A percentile compares a stretch with the other conserved stretches of the same genome.
Evolutionary conservation across 2,888 invertebrate genomes (phyloP).

Genomic region (Thymelicus acteon): DNA sequence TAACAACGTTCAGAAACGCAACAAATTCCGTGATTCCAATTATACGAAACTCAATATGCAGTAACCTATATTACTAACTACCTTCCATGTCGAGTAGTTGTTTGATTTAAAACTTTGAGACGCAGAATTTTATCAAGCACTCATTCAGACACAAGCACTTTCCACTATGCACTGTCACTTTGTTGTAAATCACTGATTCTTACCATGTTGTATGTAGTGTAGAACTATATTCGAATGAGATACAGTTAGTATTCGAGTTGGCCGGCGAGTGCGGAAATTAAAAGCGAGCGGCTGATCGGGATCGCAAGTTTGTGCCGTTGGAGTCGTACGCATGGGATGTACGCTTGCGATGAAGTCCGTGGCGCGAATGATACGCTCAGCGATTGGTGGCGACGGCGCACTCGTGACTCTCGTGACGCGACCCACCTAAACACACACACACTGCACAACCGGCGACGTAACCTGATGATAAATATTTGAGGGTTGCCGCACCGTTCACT

Average conservation of each 20-base stretch:
- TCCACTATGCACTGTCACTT: constrained; percentile 67
- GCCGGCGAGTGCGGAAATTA: constrained; percentile 51
- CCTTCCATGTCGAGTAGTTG: constrained; percentile 21
- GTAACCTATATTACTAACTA: constrained; percentile 18
- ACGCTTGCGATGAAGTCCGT: constrained; percentile 68
- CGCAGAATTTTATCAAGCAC: constrained; percentile 22
- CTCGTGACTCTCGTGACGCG: constrained; percentile 66
- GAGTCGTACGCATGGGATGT: constrained; percentile 63
- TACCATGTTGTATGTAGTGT: constrained; percentile 72
- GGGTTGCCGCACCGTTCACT: constrained; percentile 69
- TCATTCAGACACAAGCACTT: constrained; percentile 55
- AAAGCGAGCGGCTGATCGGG: constrained; percentile 73
- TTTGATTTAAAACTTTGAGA: constrained; percentile 16
- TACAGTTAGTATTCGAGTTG: constrained; percentile 34
- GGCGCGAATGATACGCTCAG: constrained; percentile 76
- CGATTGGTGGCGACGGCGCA: constrained; percentile 74
- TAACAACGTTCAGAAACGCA: neutral
- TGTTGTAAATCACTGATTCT: constrained; percentile 59
- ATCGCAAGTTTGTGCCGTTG: constrained; percentile 55
- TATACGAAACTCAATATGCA: constrained; percentile 14
- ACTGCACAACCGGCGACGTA: constrained; percentile 65
- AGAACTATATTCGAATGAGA: constrained; percentile 48
- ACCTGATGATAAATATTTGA: constrained; percentile 68
- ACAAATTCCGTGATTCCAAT: constrained; percentile 19
- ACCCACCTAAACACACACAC: constrained; percentile 62